Evolutionary conservation across 2,113 vertebrate genomes (phyloP).

Genomic region (Mesoclemmys tuberculata): DNA sequence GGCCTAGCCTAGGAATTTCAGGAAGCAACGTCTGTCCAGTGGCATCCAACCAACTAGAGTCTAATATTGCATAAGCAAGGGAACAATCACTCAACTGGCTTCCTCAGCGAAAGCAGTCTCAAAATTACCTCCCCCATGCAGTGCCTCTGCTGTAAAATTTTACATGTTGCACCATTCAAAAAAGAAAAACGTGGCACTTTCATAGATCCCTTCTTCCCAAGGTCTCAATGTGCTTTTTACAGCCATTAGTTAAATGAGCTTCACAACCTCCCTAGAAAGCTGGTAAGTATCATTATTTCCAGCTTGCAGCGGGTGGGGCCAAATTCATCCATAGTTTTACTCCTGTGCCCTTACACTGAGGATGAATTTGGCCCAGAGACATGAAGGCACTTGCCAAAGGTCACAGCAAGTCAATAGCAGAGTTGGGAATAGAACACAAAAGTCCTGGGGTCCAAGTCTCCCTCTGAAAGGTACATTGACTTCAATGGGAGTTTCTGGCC

Average conservation of each 20-base stretch:
- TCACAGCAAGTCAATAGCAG: neutral
- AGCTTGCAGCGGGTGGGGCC: neutral
- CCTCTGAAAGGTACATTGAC: neutral
- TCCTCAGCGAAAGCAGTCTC: neutral
- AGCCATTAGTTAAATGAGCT: neutral
- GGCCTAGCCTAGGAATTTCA: neutral
- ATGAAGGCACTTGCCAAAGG: neutral
- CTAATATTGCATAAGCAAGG: neutral
- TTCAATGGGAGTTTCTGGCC: neutral
- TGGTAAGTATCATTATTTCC: neutral
- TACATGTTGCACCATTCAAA: rapidly evolving
- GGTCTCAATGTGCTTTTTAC: rapidly evolving
- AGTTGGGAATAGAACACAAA: neutral
- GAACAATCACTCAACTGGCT: neutral
- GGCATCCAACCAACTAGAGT: neutral
- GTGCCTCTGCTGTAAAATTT: neutral
- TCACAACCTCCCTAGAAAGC: neutral
- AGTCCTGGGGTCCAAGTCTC: neutral
- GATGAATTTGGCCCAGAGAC: neutral
- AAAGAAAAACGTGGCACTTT: neutral
- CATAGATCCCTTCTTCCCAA: neutral
- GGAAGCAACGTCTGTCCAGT: neutral
- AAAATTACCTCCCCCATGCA: neutral
- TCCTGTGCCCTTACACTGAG: neutral
- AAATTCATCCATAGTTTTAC: rapidly evolving